Base-by-base conservation (phyloP, 2,888 invertebrate species). In the Tholera decimalis region DNA sequence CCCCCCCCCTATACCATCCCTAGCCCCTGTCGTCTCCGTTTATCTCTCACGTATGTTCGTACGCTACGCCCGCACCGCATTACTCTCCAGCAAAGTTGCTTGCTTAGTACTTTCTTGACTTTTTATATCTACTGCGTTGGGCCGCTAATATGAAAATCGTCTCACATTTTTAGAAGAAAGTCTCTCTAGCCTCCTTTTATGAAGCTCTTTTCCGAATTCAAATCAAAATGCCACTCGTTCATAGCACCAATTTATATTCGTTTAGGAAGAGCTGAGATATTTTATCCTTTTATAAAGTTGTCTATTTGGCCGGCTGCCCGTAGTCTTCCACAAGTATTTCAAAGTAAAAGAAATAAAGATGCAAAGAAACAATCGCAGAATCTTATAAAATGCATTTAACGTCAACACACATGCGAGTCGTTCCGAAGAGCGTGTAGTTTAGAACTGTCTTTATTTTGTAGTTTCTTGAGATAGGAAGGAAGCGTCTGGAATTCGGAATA, bases 371-470 rank as follows among this genome's bases (percentile, higher is more conserved):
- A 91, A 93, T 93, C 86, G 87, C 89, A 90, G 87, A 91, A 92
- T 92, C 90, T 92, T 92, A 93, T 90, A 90, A 92, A 92, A 92
- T 91, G 88, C 89, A 90, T 92, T 93, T 92, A 93, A 90, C 88
- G 91, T 93, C 91, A 91, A 91, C 90, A 91, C 87, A 91, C 89
- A 92, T 87, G 88, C 85, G 88, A 84, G 86, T 82, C 49, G 84
- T 81, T 88, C 84, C 85, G 79, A 85, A 85, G 86, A 88, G 87
- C 87, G 81, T 86, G 86, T 85, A 87, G 85, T 90, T 86, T 82
- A 80, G 81, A 86, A 88, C 84, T 89, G 87, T 84, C 84, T 90
- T 90, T 91, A 91, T 92, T 90, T 90, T 84, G 83, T 87, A 85
- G 83, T 88, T 87, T 79, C 63, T 73, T 55, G 56, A 61, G 56